These are phyloP conservation scores for Carabus problematicus DNA, from an alignment of 2,888 invertebrate species.

Conservation along the genomic window DNA sequence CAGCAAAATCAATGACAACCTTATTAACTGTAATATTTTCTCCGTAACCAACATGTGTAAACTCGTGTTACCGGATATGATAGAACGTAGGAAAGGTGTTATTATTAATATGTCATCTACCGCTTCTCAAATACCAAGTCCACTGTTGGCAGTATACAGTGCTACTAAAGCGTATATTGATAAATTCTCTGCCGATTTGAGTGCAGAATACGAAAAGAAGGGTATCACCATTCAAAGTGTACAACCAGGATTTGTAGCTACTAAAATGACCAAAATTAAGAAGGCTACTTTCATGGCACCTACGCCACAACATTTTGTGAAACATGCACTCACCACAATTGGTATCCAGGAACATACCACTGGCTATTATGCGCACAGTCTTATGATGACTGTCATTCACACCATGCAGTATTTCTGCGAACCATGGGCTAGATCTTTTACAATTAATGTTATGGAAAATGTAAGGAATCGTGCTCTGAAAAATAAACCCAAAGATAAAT, in stretches of 20 bases:
- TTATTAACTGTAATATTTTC: constrained; percentile 80
- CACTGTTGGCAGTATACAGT: constrained; percentile 84
- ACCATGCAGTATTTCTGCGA: constrained; percentile 63
- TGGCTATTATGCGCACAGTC: constrained; percentile 76
- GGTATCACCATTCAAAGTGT: constrained; percentile 84
- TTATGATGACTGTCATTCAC: constrained; percentile 64
- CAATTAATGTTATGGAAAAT: constrained; percentile 71
- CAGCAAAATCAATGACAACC: constrained; percentile 68
- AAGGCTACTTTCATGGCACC: constrained; percentile 77
- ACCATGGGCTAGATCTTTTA: constrained; percentile 67
- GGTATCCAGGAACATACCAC: constrained; percentile 75
- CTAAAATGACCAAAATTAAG: constrained; percentile 89
- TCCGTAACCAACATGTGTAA: constrained; percentile 86
- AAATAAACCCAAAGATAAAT: constrained; percentile 53
- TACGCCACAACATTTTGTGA: constrained; percentile 74
- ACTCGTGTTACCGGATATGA: constrained; percentile 85
- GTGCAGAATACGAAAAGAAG: constrained; percentile 74
- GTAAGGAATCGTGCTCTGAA: constrained; percentile 67
- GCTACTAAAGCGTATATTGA: constrained; percentile 89
- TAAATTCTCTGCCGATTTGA: constrained; percentile 79
- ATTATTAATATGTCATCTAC: constrained; percentile 91
- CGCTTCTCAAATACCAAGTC: constrained; percentile 80
- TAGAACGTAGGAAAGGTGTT: constrained; percentile 79
- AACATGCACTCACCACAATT: constrained; percentile 72
- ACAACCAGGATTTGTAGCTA: constrained; percentile 87